phyloP scores from a whole-genome alignment of 1,140 invertebrate species.

The Anastatus disparis region DNA sequence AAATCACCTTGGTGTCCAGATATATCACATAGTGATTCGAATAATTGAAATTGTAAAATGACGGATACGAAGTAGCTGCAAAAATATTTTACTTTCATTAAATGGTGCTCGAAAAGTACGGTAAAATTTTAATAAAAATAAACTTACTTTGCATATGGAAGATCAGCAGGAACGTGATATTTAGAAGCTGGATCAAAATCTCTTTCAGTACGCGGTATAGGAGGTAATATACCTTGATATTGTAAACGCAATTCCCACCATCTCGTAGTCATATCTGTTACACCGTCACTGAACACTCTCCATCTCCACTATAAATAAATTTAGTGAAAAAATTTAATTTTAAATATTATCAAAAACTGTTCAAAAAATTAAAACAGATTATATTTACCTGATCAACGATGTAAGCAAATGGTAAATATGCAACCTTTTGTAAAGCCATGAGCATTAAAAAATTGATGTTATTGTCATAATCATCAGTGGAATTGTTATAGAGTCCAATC shows the following conservation, averaged over 20 bases:
- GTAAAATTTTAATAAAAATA: no score
- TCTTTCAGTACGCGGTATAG: slow-evolving; percentile 73
- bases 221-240: slow-evolving; percentile 79
- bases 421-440: slow-evolving; percentile 84
- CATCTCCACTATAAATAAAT: slow-evolving; percentile 74
- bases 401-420: slow-evolving; percentile 82
- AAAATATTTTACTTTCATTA: slow-evolving; percentile 16
- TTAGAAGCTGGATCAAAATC: slow-evolving; percentile 86
- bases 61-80: slow-evolving; percentile 85
- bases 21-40: slow-evolving; percentile 80
- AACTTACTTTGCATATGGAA: slow-evolving; percentile 64
- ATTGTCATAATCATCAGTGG: slow-evolving; percentile 74
- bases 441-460: slow-evolving; percentile 85
- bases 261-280: slow-evolving; percentile 78
- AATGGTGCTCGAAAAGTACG: not conserved
- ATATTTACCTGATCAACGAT: slow-evolving; percentile 76
- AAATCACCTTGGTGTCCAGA: slow-evolving; percentile 79
- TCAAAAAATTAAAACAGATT: slow-evolving; percentile 33
- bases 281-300: slow-evolving; percentile 79
- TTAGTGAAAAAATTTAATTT: no score
- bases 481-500: slow-evolving; percentile 77
- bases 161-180: slow-evolving; percentile 82
- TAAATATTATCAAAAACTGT: slow-evolving; percentile 41
- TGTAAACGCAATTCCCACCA: slow-evolving; percentile 84
- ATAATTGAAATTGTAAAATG: slow-evolving; percentile 89